Base-by-base conservation (phyloP, 2,113 vertebrate species). In the Heteronetta atricapilla region DNA sequence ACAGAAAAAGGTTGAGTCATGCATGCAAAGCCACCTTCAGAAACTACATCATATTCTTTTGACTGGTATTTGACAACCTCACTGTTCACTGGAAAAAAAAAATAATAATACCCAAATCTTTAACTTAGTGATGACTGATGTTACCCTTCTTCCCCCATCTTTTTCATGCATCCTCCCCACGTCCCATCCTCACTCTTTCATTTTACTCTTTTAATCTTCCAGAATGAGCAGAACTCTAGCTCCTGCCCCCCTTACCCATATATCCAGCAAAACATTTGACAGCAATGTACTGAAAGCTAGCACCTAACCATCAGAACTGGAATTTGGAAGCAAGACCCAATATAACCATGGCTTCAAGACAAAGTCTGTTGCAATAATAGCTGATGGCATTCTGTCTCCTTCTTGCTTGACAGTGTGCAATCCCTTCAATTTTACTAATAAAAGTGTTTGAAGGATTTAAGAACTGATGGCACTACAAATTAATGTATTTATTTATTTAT, bases 381-480 rank as follows among this genome's bases (percentile, higher is more conserved):
- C 20, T 69, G 40, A 69, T 42, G 5, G 36, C 9, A 80, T 68
- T 55, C 53, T 64, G 73, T n/a, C 14, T 76, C 13, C 40, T 87
- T 29, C 26, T 55, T 38, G 19, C 60, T 77, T 60, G 34, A 16
- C 64, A 10, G 8, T 3, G 12, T 52, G 34, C 63, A 88, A 79
- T 50, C 12, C 29, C 17, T 68, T 73, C 38, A 56, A 26, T 22
- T 1, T 0, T 33, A 29, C 29, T 34, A n/a, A 11, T 21, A 0
- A 9, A 72, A 63, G 11, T 55, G 21, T 56, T 13, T 59, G 48
- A 73, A 83, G 52, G 63, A 68, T 50, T 36, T 83, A 26, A 72
- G 33, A 88, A 83, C 5, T 34, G 42, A 76, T 60, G 17, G 22
- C 48, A 52, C 34, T 56, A 21, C 11, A 88, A 60, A 59, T 9